These are phyloP conservation scores for Sandelia bainsii DNA, from an alignment of 2,797 vertebrate genomes.

Conservation along the genomic window DNA sequence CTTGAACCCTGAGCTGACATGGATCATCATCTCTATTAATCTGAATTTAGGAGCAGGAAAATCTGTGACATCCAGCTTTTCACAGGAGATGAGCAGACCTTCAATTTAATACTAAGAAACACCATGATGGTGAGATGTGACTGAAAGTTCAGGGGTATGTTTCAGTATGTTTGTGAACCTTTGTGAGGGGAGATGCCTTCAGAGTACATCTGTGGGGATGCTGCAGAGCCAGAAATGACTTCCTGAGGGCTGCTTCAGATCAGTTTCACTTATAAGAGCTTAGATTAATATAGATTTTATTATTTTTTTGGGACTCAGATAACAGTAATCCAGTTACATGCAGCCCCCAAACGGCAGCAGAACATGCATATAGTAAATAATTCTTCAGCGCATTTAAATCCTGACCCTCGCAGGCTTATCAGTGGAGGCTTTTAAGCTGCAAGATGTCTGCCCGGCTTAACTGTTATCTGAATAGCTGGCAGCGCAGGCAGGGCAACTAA, in stretches of 20 bases:
- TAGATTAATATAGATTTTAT: not conserved
- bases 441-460: constrained; percentile 56
- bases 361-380: constrained; percentile 38
- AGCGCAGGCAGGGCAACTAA: not conserved
- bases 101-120: too few relatives aligned
- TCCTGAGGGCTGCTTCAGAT: constrained; percentile 9
- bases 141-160: not conserved
- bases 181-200: too few relatives aligned
- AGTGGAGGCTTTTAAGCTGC: constrained; percentile 56
- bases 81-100: too few relatives aligned
- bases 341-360: constrained; percentile 47
- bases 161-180: not conserved
- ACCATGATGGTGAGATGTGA: not conserved
- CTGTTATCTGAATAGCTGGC: constrained; percentile 49
- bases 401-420: constrained; percentile 43
- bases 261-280: constrained; percentile 8
- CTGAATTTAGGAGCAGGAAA: too few relatives aligned
- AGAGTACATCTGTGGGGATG: not conserved
- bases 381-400: constrained; percentile 40
- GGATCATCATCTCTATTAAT: too few relatives aligned
- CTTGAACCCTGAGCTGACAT: too few relatives aligned
- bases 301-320: constrained; percentile 17
- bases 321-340: constrained; percentile 52
- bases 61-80: too few relatives aligned
- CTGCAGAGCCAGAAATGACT: constrained; percentile 3